These are phyloP conservation scores for Puntigrus tetrazona DNA, from an alignment of 2,113 vertebrate species.

Conservation along the genomic window DNA sequence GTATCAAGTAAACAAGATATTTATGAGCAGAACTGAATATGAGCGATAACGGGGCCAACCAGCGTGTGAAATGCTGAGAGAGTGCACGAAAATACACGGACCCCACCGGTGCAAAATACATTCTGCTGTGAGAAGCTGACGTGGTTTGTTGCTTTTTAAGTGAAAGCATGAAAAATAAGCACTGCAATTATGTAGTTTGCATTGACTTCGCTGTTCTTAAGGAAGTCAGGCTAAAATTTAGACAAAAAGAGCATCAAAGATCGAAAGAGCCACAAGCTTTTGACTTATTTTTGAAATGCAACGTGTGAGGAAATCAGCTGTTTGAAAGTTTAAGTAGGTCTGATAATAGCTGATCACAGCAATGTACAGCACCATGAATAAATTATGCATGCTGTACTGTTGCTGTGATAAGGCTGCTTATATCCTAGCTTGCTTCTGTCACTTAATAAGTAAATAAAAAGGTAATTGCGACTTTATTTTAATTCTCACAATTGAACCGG, in stretches of 20 bases:
- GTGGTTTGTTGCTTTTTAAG: background rate
- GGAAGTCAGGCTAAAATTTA: background rate
- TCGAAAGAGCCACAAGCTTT: background rate
- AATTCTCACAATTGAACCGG: no score
- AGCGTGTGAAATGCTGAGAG: background rate
- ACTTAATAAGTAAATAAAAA: no score
- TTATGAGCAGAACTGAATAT: conserved; percentile 23
- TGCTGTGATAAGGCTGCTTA: no score
- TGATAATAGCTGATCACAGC: no score
- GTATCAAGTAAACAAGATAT: conserved; percentile 18
- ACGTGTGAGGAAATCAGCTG: background rate
- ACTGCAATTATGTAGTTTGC: background rate
- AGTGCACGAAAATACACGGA: background rate
- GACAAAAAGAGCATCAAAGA: background rate
- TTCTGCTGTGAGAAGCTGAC: background rate
- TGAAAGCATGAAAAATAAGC: background rate
- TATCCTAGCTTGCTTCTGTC: no score
- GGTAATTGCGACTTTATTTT: no score
- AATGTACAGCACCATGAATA: no score
- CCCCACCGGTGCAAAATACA: background rate
- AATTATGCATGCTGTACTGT: no score
- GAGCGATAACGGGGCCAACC: background rate
- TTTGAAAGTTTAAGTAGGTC: no score
- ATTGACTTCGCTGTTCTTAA: background rate
- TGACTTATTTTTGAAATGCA: background rate